Percentiles rank a stretch among this genome's conserved stretches.
These are phyloP conservation scores for Hipposideros larvatus DNA, from an alignment of 2,797 vertebrate species.

Conservation along the genomic window DNA sequence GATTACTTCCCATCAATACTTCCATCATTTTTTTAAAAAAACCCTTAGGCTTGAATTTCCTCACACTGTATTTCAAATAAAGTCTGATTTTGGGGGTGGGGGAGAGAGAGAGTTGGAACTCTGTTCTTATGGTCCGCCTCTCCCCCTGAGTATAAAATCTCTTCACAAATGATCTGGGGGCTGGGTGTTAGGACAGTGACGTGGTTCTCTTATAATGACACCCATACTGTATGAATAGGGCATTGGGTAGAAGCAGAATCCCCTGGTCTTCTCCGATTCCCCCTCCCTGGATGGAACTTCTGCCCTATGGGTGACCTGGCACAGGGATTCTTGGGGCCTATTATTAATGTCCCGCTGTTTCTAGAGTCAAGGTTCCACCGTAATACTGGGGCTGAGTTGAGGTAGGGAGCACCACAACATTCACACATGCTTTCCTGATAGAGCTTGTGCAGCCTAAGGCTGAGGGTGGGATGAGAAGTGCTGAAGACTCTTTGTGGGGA, in stretches of 20 bases:
- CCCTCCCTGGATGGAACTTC: background rate
- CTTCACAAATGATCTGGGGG: background rate
- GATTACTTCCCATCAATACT: background rate
- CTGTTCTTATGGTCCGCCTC: background rate
- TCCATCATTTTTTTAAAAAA: background rate
- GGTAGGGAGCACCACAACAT: background rate
- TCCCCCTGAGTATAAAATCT: background rate
- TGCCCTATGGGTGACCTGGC: background rate
- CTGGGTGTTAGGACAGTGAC: background rate
- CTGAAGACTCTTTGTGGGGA: background rate
- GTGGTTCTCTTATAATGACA: background rate
- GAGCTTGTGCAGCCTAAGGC: background rate
- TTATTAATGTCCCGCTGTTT: background rate
- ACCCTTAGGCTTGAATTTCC: background rate
- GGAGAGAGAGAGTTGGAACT: background rate
- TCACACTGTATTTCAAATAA: constrained; percentile 11
- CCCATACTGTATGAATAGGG: background rate
- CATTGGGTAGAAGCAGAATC: background rate
- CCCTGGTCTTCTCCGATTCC: background rate
- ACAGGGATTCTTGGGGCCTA: background rate
- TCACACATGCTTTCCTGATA: background rate
- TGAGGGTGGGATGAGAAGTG: background rate
- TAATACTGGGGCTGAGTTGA: background rate
- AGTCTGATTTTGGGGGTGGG: background rate
- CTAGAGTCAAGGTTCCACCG: background rate